These are phyloP conservation scores for Petrocephalus sullivani DNA, from an alignment of 2,797 vertebrate species.

Conservation along the genomic window DNA sequence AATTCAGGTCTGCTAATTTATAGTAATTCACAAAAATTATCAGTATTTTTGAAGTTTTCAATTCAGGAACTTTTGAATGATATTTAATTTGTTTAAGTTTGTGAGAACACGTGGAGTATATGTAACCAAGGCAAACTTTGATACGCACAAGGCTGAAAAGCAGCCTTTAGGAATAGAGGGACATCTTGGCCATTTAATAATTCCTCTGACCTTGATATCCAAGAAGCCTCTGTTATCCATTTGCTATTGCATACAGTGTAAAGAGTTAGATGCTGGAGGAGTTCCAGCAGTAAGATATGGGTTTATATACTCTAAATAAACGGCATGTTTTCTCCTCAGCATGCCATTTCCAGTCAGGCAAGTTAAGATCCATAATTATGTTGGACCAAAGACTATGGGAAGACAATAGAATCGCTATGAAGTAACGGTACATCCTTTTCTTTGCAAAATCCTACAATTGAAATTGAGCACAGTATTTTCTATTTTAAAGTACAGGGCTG, in stretches of 20 bases:
- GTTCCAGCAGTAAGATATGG: not conserved
- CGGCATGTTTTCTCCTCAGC: not conserved
- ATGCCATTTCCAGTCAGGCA: not conserved
- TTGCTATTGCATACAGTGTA: not conserved
- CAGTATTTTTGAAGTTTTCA: constrained; percentile 29
- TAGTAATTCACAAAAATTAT: not conserved
- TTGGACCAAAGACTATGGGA: not conserved
- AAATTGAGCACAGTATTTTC: not conserved
- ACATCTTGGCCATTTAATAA: constrained; percentile 31
- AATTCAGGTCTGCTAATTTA: constrained; percentile 39
- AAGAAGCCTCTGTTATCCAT: not conserved
- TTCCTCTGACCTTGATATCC: not conserved
- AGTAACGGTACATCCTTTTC: not conserved
- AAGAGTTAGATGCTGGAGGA: not conserved
- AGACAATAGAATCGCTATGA: not conserved
- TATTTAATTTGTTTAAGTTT: constrained; percentile 31
- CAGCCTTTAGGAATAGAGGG: constrained; percentile 26
- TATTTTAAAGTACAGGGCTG: not conserved
- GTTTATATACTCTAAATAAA: not conserved
- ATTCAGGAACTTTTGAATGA: not conserved
- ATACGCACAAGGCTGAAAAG: constrained; percentile 38
- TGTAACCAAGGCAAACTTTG: constrained; percentile 34
- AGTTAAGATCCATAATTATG: not conserved
- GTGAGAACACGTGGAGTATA: constrained; percentile 41
- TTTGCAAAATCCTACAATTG: not conserved